Evolutionary conservation across 2,797 vertebrate genomes (phyloP), one percentile per base, ranked within the genome.

Genomic region (Melanotaenia parkinsoni): DNA sequence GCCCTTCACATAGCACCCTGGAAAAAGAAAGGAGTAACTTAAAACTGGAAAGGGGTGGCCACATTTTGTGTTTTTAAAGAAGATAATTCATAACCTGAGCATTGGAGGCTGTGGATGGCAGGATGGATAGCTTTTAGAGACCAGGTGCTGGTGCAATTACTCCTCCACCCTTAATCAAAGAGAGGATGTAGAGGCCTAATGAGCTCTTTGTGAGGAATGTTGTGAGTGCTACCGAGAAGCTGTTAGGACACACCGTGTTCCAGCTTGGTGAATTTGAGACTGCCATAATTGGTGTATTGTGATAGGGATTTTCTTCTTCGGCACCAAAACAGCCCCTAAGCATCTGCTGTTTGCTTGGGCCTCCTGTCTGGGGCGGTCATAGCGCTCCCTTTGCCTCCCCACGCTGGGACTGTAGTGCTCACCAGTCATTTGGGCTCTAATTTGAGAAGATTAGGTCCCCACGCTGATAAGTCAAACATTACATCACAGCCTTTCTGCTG

Each of bases 1-100:
- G 89, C 89, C 94, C 89, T 92, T 94, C 93, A 92, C 90, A 92
- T 94, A 94, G 94, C 93, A 94, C 94, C 90, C 91, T 93, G 89
- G 90, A 90, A 93, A 86, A 86, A 82, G 87, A 90, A 77, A 89
- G 89, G 89, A 91, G 92, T 91, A 86, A 89, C 91, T 92, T 92
- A 87, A 95, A 94, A 87, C 72, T 60, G 74, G 94, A 89, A 86
- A 88, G 93, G 94, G 92, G 93, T 89, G 91, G 94, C 91, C 87
- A 84, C 73, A 81, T 89, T 91, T 87, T 87, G 92, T 76, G 81
- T 88, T 91, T 93, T 91, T 84, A 89, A 92, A 90, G 86, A 86
- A 82, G 89, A 89, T 90, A 89, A 91, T 91, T 88, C 85, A 85
- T 84, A 91, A 90, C 85, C 86, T 72, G 82, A 76, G 83, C 58